Evolutionary conservation across 2,888 invertebrate genomes (phyloP).

Genomic region (Macrosoma leucophasiata): DNA sequence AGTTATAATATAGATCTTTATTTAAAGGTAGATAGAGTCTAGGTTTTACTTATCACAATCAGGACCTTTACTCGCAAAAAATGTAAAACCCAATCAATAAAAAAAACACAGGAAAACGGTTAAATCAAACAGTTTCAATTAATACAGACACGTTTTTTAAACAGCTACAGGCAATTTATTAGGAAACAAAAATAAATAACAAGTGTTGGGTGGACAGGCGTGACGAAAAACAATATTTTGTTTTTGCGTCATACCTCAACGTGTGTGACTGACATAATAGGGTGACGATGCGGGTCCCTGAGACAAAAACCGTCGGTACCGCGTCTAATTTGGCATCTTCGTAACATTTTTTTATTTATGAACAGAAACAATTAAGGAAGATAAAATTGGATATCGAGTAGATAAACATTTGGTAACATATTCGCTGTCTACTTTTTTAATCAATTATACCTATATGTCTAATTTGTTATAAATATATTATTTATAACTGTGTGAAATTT

Average conservation of each 20-base stretch:
- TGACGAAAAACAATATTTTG: constrained; percentile 59
- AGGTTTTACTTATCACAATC: neutral
- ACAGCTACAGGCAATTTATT: constrained; percentile 43
- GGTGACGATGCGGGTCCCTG: constrained; percentile 45
- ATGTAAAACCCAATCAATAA: neutral
- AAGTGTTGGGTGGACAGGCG: constrained; percentile 52
- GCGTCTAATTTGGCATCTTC: constrained; percentile 15
- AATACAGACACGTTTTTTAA: too few species aligned
- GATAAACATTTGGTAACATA: too few species aligned
- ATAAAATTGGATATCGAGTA: too few species aligned
- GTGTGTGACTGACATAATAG: constrained; percentile 51
- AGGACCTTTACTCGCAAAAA: neutral
- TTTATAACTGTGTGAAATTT: too few species aligned
- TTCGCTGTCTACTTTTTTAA: too few species aligned
- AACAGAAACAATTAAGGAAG: constrained; percentile 13
- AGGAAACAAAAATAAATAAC: constrained; percentile 51
- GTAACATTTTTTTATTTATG: constrained; percentile 12
- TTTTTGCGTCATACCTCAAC: constrained; percentile 54
- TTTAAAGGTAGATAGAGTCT: neutral
- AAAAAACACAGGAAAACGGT: neutral
- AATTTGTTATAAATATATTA: too few species aligned
- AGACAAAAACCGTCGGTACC: constrained; percentile 18
- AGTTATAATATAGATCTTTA: neutral
- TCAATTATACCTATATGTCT: too few species aligned
- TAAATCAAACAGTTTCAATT: constrained; percentile 4